These are phyloP conservation scores for Empis stercorea DNA, from an alignment of 2,888 invertebrate species.

Conservation along the genomic window DNA sequence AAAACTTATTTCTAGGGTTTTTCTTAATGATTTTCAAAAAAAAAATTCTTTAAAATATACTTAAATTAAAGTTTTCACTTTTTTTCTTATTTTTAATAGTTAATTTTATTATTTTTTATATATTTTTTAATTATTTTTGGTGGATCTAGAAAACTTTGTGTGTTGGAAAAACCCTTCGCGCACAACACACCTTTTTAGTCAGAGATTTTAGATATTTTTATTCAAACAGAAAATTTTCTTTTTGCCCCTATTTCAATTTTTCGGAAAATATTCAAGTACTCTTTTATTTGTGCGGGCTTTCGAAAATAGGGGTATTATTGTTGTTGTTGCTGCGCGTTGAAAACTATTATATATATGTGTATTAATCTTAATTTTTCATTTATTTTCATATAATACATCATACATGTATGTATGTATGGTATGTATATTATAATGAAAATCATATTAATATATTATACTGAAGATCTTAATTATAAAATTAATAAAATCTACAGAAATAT, in stretches of 20 bases:
- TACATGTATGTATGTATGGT: no score
- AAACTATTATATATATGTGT: no score
- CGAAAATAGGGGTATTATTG: not conserved
- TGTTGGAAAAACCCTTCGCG: conserved; percentile 17
- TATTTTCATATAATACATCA: no score
- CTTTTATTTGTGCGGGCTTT: not conserved
- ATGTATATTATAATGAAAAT: no score
- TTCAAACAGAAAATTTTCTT: not conserved
- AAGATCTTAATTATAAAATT: no score
- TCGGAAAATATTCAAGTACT: not conserved
- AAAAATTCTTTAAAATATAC: no score
- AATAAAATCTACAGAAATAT: no score
- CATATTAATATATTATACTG: no score
- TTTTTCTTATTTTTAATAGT: not conserved
- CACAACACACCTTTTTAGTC: conserved; percentile 18
- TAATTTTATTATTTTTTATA: not conserved
- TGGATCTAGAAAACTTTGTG: conserved; percentile 15
- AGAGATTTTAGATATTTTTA: conserved; percentile 8
- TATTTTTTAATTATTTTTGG: conserved; percentile 7
- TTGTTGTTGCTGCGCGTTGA: not conserved
- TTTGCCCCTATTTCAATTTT: not conserved
- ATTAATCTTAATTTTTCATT: no score
- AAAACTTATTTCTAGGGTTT: no score
- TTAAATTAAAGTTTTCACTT: no score
- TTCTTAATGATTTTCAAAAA: no score